Percentiles rank a stretch among this genome's conserved stretches.
phyloP scores from a whole-genome alignment of 2,888 invertebrate genomes.

The Pseudococcus viburni region DNA sequence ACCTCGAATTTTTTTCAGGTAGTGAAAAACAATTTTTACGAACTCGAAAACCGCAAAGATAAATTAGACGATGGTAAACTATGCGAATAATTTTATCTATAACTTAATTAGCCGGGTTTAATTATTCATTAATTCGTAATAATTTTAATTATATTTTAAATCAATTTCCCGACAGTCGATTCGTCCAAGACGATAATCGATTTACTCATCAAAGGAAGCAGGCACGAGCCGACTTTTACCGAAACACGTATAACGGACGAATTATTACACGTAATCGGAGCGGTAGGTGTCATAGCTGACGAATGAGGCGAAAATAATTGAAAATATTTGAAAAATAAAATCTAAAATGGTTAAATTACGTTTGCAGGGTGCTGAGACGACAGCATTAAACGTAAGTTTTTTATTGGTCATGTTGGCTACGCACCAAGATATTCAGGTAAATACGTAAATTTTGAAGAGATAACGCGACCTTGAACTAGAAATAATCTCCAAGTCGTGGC shows the following conservation, averaged over 20 bases:
- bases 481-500: too few species aligned
- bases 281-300: background rate
- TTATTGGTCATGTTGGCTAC: background rate
- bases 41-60: background rate
- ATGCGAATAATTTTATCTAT: too few species aligned
- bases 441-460: background rate
- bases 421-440: conserved; percentile 8
- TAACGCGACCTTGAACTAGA: background rate
- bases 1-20: background rate
- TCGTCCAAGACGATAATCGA: conserved; percentile 6
- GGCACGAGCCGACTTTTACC: background rate
- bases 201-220: background rate
- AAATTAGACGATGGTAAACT: background rate
- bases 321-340: too few species aligned
- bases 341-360: too few species aligned
- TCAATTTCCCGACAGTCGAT: background rate
- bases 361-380: background rate
- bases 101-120: background rate
- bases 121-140: background rate
- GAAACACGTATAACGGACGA: background rate
- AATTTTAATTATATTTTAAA: background rate
- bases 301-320: too few species aligned
- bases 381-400: background rate
- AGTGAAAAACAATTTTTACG: background rate
- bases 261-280: background rate